phyloP scores from a whole-genome alignment of 2,888 invertebrate species.

The Galerucella pusilla region DNA sequence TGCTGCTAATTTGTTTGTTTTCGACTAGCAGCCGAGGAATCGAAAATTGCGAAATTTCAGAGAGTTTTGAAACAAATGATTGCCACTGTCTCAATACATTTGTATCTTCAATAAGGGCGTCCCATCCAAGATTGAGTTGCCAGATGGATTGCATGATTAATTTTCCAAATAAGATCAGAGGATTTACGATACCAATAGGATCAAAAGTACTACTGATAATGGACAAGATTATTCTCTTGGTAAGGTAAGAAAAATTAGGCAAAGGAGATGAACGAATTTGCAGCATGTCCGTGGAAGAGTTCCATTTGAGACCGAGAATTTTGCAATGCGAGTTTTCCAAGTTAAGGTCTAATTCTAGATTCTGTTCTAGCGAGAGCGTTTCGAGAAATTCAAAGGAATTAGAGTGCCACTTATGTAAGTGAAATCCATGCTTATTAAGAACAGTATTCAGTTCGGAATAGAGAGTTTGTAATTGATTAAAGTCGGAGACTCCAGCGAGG shows the following conservation, averaged over 20 bases:
- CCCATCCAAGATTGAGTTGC: constrained; percentile 2
- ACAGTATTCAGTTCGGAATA: too few relatives aligned
- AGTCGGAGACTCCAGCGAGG: too few relatives aligned
- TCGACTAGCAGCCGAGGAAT: too few relatives aligned
- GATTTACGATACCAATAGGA: not conserved
- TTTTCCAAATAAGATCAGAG: not conserved
- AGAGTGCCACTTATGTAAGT: too few relatives aligned
- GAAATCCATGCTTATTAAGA: too few relatives aligned
- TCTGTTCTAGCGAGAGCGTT: not conserved
- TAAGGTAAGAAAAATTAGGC: not conserved
- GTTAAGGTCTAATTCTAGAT: not conserved
- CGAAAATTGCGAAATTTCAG: too few relatives aligned
- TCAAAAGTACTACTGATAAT: too few relatives aligned
- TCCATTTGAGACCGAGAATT: not conserved
- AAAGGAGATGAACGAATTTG: not conserved
- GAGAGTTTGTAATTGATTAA: too few relatives aligned
- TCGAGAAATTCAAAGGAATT: not conserved
- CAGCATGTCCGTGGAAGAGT: not conserved
- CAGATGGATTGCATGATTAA: constrained; percentile 1
- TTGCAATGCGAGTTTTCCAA: not conserved
- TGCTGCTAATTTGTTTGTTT: too few relatives aligned
- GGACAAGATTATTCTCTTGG: not conserved
- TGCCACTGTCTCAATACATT: too few relatives aligned
- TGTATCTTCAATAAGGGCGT: too few relatives aligned
- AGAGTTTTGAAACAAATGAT: too few relatives aligned